These are phyloP conservation scores for Strongylocentrotus purpuratus DNA, from an alignment of 35 echinoderm and acorn worm genomes.

Conservation along the genomic window DNA sequence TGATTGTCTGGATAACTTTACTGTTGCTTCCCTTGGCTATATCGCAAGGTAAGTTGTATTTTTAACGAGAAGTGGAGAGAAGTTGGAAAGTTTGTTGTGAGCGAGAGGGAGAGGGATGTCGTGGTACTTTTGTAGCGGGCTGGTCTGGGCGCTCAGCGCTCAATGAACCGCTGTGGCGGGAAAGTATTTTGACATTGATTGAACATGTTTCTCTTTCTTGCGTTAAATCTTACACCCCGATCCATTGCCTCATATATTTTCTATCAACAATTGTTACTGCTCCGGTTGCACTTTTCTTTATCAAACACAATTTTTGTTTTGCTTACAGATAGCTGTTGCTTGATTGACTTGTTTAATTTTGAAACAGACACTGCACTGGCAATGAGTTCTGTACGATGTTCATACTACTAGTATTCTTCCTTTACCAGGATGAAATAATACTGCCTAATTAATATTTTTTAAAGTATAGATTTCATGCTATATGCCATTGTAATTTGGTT, in stretches of 20 bases:
- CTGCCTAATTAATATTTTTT: too few relatives aligned
- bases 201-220: neutral
- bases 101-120: neutral
- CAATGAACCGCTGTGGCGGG: neutral
- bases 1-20: conserved; percentile 26
- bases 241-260: neutral
- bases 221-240: neutral
- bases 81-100: conserved; percentile 12
- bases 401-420: too few relatives aligned
- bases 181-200: neutral
- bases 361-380: too few relatives aligned
- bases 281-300: neutral
- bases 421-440: too few relatives aligned
- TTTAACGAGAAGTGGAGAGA: neutral
- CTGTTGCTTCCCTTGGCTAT: neutral
- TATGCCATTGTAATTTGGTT: too few relatives aligned
- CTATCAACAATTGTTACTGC: neutral
- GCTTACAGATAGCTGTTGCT: neutral
- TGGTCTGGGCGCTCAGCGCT: neutral
- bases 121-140: neutral
- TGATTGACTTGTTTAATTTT: too few relatives aligned
- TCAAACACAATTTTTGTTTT: neutral
- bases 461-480: too few relatives aligned
- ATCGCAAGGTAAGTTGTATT: conserved; percentile 22
- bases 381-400: too few relatives aligned